Base-by-base conservation (phyloP, 2,113 vertebrate species). In the Arothron firmamentum region DNA sequence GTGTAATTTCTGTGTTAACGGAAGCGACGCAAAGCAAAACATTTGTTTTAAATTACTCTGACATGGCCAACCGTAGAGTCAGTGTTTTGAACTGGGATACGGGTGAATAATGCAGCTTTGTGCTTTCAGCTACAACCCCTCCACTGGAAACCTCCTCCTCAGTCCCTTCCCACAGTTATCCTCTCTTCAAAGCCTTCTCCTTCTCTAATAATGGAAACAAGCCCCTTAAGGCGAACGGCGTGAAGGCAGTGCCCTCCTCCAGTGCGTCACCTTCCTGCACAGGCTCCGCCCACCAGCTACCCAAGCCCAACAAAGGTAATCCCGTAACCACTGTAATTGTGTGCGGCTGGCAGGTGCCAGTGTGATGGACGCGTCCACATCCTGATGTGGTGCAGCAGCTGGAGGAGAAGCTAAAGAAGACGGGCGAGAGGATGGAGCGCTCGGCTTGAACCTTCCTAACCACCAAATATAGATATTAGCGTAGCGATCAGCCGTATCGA, bases 301-400 rank as follows among this genome's bases (percentile, higher is more conserved):
- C 28, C 68, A 49, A 72, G 48, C 45, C 74, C 66, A 66, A 79
- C 81, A 66, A 70, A 72, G 65, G 72, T 77, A 85, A 87, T 79
- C 72, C 74, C 57, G 59, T 85, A 81, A 86, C 85, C 72, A 79
- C 70, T 59, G 78, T 67, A 67, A 81, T 78, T 81, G 77, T 74
- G 25, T 65, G 60, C 43, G 63, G 73, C 77, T 65, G 60, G 77
- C 79, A 82, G 67, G 70, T 85, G 75, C 69, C 68, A 53, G 66
- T 65, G 65, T 65, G 54, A 54, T 48, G 52, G 45, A 17, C 48
- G 34, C 51, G 47, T 67, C 42, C 41, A 48, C 56, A 61, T 7
- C 13, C 42, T 19, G 34, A 38, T 38, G 34, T 38, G 34, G 9
- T 10, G 6, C 34, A 38, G 34, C 34, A 38, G 34, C 34, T 38